Evolutionary conservation across 2,888 invertebrate genomes (phyloP).

Genomic region (Camponotus fellah): DNA sequence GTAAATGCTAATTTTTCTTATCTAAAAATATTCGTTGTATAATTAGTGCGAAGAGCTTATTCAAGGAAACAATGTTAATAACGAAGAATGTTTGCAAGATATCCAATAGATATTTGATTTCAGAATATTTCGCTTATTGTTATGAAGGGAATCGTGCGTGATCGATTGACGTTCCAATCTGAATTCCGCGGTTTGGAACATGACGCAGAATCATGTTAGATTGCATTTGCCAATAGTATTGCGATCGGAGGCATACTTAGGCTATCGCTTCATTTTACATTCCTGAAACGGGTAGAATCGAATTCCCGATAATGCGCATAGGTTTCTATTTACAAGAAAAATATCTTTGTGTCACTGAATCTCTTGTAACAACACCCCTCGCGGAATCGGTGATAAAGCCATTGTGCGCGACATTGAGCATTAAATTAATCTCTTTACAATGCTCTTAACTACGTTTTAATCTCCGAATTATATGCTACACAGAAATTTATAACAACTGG

Average conservation of each 20-base stretch:
- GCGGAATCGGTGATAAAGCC: background rate
- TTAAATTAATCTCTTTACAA: constrained; percentile 20
- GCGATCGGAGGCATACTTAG: constrained; percentile 11
- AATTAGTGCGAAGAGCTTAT: background rate
- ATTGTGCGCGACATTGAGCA: background rate
- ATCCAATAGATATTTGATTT: background rate
- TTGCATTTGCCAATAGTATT: constrained; percentile 28
- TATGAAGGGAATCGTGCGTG: background rate
- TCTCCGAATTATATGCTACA: background rate
- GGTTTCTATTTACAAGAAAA: background rate
- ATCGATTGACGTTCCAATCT: constrained; percentile 25
- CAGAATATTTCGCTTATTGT: constrained; percentile 7
- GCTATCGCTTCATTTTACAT: constrained; percentile 20
- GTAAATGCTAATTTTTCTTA: background rate
- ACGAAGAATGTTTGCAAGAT: background rate
- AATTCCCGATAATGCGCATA: constrained; percentile 1
- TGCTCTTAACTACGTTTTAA: background rate
- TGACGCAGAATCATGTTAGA: constrained; percentile 21
- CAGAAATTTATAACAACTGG: background rate
- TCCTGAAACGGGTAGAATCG: constrained; percentile 16
- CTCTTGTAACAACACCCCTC: background rate
- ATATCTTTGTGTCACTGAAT: background rate
- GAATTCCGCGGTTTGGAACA: constrained; percentile 24
- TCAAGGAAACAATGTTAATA: background rate
- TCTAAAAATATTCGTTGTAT: background rate